These are phyloP conservation scores for Aphaenogaster rudis DNA, from an alignment of 1,140 invertebrate species.

Conservation along the genomic window DNA sequence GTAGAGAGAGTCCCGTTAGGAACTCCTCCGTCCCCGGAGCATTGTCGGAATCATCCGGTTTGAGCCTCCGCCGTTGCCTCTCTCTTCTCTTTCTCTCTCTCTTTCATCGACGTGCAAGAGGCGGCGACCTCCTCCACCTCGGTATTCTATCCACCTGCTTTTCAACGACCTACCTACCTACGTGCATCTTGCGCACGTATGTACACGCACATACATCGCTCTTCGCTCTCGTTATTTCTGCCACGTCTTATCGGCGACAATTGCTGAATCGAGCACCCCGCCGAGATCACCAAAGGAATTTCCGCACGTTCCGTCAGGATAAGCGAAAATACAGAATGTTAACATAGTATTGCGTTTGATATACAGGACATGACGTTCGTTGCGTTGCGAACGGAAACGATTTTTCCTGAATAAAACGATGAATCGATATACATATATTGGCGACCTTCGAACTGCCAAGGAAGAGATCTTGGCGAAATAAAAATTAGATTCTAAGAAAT, in stretches of 20 bases:
- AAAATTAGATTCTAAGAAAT: background rate
- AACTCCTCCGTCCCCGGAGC: constrained; percentile 53
- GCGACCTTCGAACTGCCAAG: background rate
- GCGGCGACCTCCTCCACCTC: constrained; percentile 37
- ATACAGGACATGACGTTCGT: background rate
- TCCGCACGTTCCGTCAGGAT: background rate
- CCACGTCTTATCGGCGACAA: constrained; percentile 58
- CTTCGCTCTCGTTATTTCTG: constrained; percentile 55
- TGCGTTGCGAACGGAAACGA: background rate
- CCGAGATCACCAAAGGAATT: background rate
- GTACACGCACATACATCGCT: background rate
- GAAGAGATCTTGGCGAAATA: background rate
- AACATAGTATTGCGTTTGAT: background rate
- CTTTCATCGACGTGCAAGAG: background rate
- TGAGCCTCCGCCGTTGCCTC: constrained; percentile 49
- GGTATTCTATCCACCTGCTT: constrained; percentile 68
- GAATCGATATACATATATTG: background rate
- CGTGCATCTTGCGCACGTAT: constrained; percentile 38
- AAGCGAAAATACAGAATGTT: constrained; percentile 13
- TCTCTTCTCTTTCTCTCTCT: constrained; percentile 19
- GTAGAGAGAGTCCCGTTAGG: constrained; percentile 71
- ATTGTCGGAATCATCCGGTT: constrained; percentile 73
- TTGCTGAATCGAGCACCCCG: constrained; percentile 16
- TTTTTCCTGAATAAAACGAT: constrained; percentile 1
- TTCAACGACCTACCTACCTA: constrained; percentile 58